Base-by-base conservation (phyloP, 2,797 vertebrate genomes). In the Lindbergichthys nudifrons region DNA sequence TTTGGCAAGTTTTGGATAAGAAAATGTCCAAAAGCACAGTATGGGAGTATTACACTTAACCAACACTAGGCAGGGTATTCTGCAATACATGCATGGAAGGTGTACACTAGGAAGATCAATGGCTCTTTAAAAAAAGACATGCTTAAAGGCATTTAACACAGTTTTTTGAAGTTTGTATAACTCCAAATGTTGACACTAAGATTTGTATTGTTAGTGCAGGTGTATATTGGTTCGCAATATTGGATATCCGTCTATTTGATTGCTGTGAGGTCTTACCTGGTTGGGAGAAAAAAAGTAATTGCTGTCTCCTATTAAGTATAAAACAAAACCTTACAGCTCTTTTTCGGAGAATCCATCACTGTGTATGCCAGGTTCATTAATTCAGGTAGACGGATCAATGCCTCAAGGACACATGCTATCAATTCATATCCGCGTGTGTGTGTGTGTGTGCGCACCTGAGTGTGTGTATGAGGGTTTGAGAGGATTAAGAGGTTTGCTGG, bases 311-410 rank as follows among this genome's bases (percentile, higher is more conserved):
- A 76, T 79, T 76, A 67, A 73, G 32, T 80, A 45, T 74, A 77
- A 84, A 83, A 66, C 21, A 36, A 81, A 85, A 66, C 6, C 68
- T 30, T 60, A 77, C 70, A 67, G 45, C 57, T 70, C 42, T 71
- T 66, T 79, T 23, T 30, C 70, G 11, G 19, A 41, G 58, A 76
- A 75, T 73, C 69, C 56, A 73, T 84, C 78, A 76, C 16, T 41
- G 58, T 67, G 21, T 65, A 59, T 3, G 16, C 18, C 43, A 71
- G 23, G 53, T 81, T 75, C 73, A 85, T 89, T 80, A 81, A 80
- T 73, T 80, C 47, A 74, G 64, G 41, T 56, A 79, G 88, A 88
- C 77, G 83, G 81, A 91, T 90, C 87, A 83, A 87, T 90, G 73
- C 39, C 51, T 82, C 83, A 82, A 85, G 69, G 86, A 82, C 73